Conservation (phyloP, 1,140 invertebrate genomes). For the Heliconius hewitsoni region DNA sequence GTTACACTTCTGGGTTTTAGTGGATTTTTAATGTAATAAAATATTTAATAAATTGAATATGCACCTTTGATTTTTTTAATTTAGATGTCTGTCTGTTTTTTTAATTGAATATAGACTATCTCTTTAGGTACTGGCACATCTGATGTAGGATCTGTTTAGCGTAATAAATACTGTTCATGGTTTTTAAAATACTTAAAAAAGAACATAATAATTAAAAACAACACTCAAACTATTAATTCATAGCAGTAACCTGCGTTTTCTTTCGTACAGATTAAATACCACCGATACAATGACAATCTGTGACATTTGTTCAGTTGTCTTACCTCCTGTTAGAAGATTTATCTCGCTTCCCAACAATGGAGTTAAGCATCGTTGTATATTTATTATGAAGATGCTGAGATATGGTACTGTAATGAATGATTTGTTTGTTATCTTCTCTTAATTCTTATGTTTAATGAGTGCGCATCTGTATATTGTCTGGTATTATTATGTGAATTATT, state of each 20-base stretch:
- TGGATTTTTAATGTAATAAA: too few species aligned
- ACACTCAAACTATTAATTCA: background rate
- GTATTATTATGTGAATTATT: background rate
- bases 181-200: too few species aligned
- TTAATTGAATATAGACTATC: too few species aligned
- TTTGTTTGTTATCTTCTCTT: conserved; percentile 21
- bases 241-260: background rate
- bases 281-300: conserved; percentile 51
- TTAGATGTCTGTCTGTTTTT: too few species aligned
- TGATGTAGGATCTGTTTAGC: too few species aligned
- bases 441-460: conserved; percentile 4
- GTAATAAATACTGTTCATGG: too few species aligned
- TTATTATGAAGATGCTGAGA: conserved; percentile 35
- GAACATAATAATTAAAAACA: too few species aligned
- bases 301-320: conserved; percentile 58
- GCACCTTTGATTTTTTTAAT: too few species aligned
- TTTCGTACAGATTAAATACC: conserved; percentile 51
- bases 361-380: conserved; percentile 40
- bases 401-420: conserved; percentile 17
- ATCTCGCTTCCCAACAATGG: conserved; percentile 55
- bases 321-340: conserved; percentile 48
- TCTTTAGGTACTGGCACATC: too few species aligned
- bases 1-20: too few species aligned
- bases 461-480: background rate
- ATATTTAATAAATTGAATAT: too few species aligned